Percentiles rank a stretch among this genome's conserved stretches.
Evolutionary conservation across 2,888 invertebrate species (phyloP).

Genomic region (Ornithoptera alexandrae): DNA sequence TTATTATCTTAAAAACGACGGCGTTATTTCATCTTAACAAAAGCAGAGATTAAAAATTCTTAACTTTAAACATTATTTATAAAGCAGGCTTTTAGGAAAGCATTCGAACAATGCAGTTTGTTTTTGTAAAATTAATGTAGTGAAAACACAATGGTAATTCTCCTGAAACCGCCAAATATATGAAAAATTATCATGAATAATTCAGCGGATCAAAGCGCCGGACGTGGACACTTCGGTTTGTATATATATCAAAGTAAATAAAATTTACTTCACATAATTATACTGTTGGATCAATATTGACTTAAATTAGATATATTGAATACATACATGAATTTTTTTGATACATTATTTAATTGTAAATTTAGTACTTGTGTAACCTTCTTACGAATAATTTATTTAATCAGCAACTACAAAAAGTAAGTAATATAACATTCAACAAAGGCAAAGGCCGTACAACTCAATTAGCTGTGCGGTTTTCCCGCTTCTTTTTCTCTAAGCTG

Average conservation of each 20-base stretch:
- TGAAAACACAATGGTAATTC: not conserved
- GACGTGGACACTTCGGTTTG: not conserved
- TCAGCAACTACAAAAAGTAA: not conserved
- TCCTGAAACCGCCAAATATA: not conserved
- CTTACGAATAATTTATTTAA: not conserved
- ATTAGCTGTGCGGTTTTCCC: not conserved
- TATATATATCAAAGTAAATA: not conserved
- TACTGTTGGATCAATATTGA: not conserved
- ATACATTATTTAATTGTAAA: not conserved
- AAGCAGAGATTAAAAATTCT: not conserved
- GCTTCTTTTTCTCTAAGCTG: slow-evolving; percentile 1
- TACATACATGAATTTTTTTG: not conserved
- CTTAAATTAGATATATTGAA: not conserved
- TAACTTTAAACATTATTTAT: not conserved
- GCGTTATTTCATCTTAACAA: not conserved
- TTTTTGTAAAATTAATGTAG: not conserved
- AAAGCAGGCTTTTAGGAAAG: not conserved
- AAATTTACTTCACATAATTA: not conserved
- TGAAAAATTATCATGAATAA: not conserved
- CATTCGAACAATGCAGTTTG: not conserved
- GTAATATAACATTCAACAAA: not conserved
- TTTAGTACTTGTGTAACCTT: too few relatives aligned
- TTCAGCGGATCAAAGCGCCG: not conserved
- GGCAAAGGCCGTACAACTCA: not conserved
- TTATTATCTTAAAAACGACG: slow-evolving; percentile 4